phyloP scores from a whole-genome alignment of 2,113 vertebrate genomes.

The Gymnogyps californianus region DNA sequence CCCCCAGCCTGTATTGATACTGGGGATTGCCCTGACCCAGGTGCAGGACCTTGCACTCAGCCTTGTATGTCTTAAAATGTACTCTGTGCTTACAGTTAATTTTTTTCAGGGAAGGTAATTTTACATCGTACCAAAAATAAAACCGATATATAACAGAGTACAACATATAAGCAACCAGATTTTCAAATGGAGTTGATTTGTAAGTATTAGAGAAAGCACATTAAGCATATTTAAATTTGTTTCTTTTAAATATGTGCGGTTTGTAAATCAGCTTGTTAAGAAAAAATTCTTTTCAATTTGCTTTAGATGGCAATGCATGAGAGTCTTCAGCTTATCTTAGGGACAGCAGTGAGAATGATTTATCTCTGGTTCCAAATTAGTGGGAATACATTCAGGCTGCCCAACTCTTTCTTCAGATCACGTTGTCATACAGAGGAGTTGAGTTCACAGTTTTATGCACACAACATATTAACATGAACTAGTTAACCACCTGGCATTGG shows the following conservation, averaged over 20 bases:
- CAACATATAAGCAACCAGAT: background rate
- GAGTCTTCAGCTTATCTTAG: background rate
- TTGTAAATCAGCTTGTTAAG: background rate
- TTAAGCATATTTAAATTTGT: background rate
- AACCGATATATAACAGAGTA: background rate
- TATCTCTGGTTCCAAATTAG: background rate
- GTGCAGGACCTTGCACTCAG: background rate
- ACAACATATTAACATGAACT: background rate
- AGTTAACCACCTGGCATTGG: slow-evolving; percentile 40
- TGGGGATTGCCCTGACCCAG: background rate
- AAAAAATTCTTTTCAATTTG: background rate
- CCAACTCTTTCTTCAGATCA: background rate
- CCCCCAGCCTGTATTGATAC: background rate
- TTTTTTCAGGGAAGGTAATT: background rate
- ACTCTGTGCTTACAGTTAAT: background rate
- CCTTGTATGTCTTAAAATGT: background rate
- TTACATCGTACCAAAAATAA: background rate
- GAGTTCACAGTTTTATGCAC: slow-evolving; percentile 13
- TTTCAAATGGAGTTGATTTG: background rate
- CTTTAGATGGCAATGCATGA: background rate
- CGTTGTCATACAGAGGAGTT: background rate
- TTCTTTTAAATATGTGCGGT: background rate
- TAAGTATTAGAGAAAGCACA: background rate
- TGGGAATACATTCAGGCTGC: background rate
- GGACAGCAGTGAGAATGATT: background rate